These are phyloP conservation scores for Corydoras sp. DNA, from an alignment of 2,113 vertebrate genomes.

Conservation along the genomic window DNA sequence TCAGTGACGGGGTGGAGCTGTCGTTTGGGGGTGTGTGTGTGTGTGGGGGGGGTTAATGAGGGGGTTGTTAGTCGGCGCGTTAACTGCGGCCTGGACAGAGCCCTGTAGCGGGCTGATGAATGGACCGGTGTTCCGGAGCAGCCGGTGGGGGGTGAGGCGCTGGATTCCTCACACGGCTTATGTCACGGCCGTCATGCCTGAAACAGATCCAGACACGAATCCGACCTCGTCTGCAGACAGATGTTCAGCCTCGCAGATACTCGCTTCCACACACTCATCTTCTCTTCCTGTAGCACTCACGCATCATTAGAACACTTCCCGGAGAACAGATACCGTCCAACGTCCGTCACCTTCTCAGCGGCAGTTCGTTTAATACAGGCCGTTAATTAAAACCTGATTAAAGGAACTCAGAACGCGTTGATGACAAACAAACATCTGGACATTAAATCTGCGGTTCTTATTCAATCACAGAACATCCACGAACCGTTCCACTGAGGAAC, in stretches of 20 bases:
- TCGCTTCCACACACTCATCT: not conserved
- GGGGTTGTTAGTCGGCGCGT: constrained; percentile 45
- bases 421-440: too few species aligned
- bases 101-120: constrained; percentile 52
- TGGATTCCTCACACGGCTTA: constrained; percentile 63
- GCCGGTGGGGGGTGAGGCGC: constrained; percentile 45
- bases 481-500: too few species aligned
- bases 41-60: constrained; percentile 41
- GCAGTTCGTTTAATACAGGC: too few species aligned
- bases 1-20: constrained; percentile 19
- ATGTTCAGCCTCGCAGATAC: constrained; percentile 55
- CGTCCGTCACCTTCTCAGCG: too few species aligned
- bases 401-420: too few species aligned
- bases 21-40: not conserved
- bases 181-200: constrained; percentile 58
- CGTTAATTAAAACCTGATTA: too few species aligned
- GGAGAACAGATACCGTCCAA: too few species aligned
- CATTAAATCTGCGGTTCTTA: too few species aligned
- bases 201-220: constrained; percentile 73
- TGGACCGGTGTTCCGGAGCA: constrained; percentile 61
- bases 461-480: too few species aligned
- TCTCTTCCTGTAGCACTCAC: too few species aligned
- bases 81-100: constrained; percentile 42
- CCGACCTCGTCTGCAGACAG: constrained; percentile 52
- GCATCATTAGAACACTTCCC: too few species aligned